A percentile compares a stretch with the other conserved stretches of the same genome.
phyloP scores from a whole-genome alignment of 2,888 invertebrate genomes.

The Scelioninae gen. 2 region DNA sequence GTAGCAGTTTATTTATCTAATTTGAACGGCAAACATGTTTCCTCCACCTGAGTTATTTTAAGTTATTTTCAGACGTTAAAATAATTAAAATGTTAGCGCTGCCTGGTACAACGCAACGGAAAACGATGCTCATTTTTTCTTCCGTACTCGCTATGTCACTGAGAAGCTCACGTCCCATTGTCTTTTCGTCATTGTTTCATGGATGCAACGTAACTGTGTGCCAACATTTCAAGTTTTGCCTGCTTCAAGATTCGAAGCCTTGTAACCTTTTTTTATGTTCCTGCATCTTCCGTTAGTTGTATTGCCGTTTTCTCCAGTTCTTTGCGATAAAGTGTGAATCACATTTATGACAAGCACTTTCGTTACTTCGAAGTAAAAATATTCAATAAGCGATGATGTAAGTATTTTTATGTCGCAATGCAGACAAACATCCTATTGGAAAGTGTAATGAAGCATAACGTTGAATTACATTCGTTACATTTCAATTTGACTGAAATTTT shows the following conservation, averaged over 20 bases:
- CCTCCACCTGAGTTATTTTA: no score
- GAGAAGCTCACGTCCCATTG: conserved; percentile 36
- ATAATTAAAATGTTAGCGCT: no score
- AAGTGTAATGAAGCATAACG: no score
- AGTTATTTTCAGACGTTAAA: no score
- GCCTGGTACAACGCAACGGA: conserved; percentile 1
- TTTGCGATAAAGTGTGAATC: conserved; percentile 11
- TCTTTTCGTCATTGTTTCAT: conserved; percentile 44
- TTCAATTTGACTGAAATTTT: no score
- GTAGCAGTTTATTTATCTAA: no score
- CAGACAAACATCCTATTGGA: no score
- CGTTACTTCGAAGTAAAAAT: conserved; percentile 18
- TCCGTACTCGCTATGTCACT: conserved; percentile 24
- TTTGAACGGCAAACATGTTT: no score
- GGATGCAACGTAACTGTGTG: conserved; percentile 33
- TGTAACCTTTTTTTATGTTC: conserved; percentile 38
- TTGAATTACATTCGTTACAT: no score
- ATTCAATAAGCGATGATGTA: conserved; percentile 2
- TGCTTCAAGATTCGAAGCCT: conserved; percentile 36
- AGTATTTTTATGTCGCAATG: neutral
- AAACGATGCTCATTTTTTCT: conserved; percentile 13
- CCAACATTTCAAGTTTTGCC: conserved; percentile 34
- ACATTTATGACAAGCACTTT: conserved; percentile 32
- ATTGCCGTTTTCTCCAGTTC: conserved; percentile 19
- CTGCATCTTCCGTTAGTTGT: conserved; percentile 10